A percentile compares a stretch with the other conserved stretches of the same genome.
These are phyloP conservation scores for Oligia strigilis DNA, from an alignment of 2,888 invertebrate genomes.

Conservation along the genomic window DNA sequence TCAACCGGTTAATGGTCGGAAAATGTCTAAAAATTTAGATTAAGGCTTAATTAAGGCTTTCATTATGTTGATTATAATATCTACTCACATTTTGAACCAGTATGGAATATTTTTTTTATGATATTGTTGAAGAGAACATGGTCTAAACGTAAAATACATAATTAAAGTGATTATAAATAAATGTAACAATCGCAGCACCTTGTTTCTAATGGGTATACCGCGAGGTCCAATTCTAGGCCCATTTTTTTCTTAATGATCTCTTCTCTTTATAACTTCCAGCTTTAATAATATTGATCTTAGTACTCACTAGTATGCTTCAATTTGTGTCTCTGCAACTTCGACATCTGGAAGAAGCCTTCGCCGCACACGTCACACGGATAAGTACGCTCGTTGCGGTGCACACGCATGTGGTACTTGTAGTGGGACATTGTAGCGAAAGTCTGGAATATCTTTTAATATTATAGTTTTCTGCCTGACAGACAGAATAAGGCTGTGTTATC, in stretches of 20 bases:
- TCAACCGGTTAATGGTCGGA: neutral
- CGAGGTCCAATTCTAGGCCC: slow-evolving; percentile 5
- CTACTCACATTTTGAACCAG: neutral
- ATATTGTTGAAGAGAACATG: neutral
- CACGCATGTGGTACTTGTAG: slow-evolving; percentile 93
- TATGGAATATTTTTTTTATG: neutral
- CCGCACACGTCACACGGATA: slow-evolving; percentile 92
- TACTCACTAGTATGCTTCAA: slow-evolving; percentile 90
- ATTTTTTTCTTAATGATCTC: neutral
- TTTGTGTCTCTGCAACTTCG: slow-evolving; percentile 93
- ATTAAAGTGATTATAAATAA: slow-evolving; percentile 6
- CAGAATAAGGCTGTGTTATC: neutral
- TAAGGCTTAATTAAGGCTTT: slow-evolving; percentile 17
- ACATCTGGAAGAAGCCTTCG: slow-evolving; percentile 92
- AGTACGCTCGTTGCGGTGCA: slow-evolving; percentile 91
- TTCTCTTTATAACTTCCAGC: neutral
- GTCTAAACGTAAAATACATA: neutral
- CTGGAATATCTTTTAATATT: slow-evolving; percentile 77
- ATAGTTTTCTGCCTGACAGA: neutral
- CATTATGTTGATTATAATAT: slow-evolving; percentile 1
- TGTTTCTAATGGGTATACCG: neutral
- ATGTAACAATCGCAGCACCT: neutral
- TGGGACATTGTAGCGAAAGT: slow-evolving; percentile 93
- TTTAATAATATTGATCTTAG: neutral
- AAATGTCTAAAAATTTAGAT: neutral